These are phyloP conservation scores for Dysidea cf. avara DNA, from an alignment of 37 sponge, comb jelly and placozoan genomes.

Conservation along the genomic window DNA sequence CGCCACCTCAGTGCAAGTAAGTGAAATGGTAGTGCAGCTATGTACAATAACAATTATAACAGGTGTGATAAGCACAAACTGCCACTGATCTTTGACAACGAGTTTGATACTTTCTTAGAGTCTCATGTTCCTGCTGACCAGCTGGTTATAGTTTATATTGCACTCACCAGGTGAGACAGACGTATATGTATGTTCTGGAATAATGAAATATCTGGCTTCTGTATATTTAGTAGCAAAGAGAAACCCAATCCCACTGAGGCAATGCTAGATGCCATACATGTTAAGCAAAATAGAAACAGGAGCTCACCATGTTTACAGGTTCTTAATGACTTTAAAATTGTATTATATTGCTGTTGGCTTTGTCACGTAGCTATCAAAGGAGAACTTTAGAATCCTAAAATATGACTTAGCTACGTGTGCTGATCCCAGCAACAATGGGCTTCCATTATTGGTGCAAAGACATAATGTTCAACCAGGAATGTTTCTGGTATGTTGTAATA, in stretches of 20 bases:
- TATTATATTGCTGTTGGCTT: background rate
- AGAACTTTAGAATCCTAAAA: constrained; percentile 78
- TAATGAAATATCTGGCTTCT: no score
- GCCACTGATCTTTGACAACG: constrained; percentile 74
- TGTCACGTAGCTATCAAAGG: constrained; percentile 4
- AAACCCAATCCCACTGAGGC: constrained; percentile 63
- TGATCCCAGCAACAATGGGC: background rate
- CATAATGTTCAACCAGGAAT: constrained; percentile 84
- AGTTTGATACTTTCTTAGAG: constrained; percentile 77
- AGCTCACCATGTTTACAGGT: constrained; percentile 67
- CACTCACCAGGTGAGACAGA: constrained; percentile 46
- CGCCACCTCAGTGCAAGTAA: constrained; percentile 16
- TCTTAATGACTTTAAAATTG: background rate
- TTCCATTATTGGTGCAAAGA: constrained; percentile 62
- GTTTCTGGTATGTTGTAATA: constrained; percentile 64
- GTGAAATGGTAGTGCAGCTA: no score
- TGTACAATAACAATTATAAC: background rate
- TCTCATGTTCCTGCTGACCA: constrained; percentile 72
- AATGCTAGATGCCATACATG: constrained; percentile 73
- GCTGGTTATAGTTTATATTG: constrained; percentile 69
- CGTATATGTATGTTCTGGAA: background rate
- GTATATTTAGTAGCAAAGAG: constrained; percentile 24
- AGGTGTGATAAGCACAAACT: constrained; percentile 77
- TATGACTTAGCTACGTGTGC: constrained; percentile 87
- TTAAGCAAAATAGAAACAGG: constrained; percentile 57